A percentile compares a stretch with the other conserved stretches of the same genome.
Evolutionary conservation across 2,797 vertebrate species (phyloP).

Genomic region (Acanthopagrus latus): DNA sequence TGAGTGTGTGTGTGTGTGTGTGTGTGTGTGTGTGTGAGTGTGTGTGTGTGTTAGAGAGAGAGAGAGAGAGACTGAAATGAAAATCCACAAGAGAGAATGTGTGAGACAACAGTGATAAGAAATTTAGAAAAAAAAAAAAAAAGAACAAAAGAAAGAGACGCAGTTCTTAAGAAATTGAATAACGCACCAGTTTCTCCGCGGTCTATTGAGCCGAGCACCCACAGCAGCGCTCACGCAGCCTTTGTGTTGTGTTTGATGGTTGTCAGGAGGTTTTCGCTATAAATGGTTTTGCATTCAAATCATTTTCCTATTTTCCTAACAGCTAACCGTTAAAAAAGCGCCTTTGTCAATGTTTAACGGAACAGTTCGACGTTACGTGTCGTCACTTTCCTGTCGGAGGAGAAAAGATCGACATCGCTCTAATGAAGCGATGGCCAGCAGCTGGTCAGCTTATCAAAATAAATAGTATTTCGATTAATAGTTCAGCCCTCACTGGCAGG

Average conservation of each 20-base stretch:
- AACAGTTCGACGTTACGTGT: neutral
- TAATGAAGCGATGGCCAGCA: neutral
- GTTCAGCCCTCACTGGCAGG: neutral
- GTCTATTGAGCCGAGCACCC: slow-evolving; percentile 25
- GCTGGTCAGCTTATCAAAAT: neutral
- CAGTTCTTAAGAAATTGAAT: slow-evolving; percentile 28
- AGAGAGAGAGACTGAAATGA: slow-evolving; percentile 4
- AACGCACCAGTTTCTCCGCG: slow-evolving; percentile 12
- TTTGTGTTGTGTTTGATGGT: slow-evolving; percentile 26
- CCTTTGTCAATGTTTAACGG: neutral
- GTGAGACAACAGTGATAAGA: slow-evolving; percentile 34
- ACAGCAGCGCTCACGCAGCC: slow-evolving; percentile 23
- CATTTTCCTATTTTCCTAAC: neutral
- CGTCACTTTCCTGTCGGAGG: neutral
- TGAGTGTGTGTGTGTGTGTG: slow-evolving; percentile 13
- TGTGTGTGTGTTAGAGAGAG: neutral
- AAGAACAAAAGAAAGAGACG: slow-evolving; percentile 50
- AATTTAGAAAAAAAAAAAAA: neutral
- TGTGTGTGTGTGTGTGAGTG: neutral
- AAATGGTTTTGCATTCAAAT: slow-evolving; percentile 18
- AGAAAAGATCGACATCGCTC: neutral
- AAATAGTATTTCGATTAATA: no score
- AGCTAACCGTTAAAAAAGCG: neutral
- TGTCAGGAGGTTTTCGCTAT: slow-evolving; percentile 15
- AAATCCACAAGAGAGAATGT: slow-evolving; percentile 40